Percentiles rank a stretch among this genome's conserved stretches.
Conservation (phyloP, 2,113 vertebrate species). For the Globicephala melas region DNA sequence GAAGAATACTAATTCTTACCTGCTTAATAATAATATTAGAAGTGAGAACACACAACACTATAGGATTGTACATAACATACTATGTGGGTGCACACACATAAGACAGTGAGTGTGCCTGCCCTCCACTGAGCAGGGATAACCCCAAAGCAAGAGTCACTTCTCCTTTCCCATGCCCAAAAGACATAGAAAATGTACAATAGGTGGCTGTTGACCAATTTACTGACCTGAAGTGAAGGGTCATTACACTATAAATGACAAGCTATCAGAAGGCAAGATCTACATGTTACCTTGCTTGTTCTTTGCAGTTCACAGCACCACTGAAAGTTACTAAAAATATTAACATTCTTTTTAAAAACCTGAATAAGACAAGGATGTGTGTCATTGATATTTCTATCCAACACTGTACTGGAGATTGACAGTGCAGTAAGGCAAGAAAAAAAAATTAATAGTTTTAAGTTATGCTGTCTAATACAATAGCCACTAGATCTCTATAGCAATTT, state of each 20-base stretch:
- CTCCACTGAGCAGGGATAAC: neutral
- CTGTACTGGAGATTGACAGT: neutral
- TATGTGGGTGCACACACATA: neutral
- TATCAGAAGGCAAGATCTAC: neutral
- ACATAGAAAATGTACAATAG: neutral
- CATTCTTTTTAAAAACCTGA: neutral
- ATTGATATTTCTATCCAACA: neutral
- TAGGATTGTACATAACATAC: neutral
- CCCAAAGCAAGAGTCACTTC: neutral
- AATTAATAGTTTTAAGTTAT: neutral
- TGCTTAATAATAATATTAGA: neutral
- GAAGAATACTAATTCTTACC: neutral
- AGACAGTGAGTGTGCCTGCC: neutral
- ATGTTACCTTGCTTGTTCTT: neutral
- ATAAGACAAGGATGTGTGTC: neutral
- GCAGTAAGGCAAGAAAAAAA: neutral
- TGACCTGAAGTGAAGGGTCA: neutral
- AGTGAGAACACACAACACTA: neutral
- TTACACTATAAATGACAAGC: neutral
- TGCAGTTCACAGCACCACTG: neutral
- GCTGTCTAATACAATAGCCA: neutral
- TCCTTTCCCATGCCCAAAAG: neutral
- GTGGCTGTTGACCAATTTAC: neutral
- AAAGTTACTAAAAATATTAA: conserved; percentile 14
- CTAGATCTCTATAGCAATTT: neutral